Percentiles rank a stretch among this genome's conserved stretches.
Conservation (phyloP, 2,888 invertebrate genomes). For the Dryocosmus kuriphilus region DNA sequence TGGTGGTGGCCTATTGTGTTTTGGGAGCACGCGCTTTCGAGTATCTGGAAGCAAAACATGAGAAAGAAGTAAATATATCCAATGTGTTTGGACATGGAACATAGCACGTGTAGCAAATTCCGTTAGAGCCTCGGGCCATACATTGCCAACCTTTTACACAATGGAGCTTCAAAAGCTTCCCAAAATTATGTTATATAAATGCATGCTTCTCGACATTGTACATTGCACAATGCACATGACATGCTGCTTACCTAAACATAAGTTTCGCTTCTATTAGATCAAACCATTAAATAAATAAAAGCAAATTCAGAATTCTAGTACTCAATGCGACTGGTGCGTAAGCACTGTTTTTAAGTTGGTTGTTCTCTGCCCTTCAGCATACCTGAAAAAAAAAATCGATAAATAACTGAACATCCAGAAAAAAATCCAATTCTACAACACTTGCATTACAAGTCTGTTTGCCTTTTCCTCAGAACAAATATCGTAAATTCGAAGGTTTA, state of each 20-base stretch:
- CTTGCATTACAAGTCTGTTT: neutral
- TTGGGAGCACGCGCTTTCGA: conserved; percentile 92
- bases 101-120: conserved; percentile 3
- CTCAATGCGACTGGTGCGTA: neutral
- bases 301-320: neutral
- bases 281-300: conserved; percentile 16
- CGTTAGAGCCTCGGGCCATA: conserved; percentile 9
- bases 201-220: neutral
- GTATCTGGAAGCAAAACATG: conserved; percentile 86
- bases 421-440: conserved; percentile 5
- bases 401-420: conserved; percentile 18
- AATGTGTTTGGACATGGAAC: neutral
- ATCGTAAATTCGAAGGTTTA: neutral
- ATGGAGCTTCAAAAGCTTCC: conserved; percentile 20
- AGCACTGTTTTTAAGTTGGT: neutral
- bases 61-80: conserved; percentile 81
- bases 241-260: neutral
- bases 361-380: neutral
- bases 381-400: conserved; percentile 15
- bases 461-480: conserved; percentile 12
- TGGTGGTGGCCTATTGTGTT: conserved; percentile 94
- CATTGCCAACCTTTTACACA: conserved; percentile 14
- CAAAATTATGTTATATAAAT: neutral
- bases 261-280: conserved; percentile 11
- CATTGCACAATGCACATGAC: neutral